Percentiles rank a stretch among this genome's conserved stretches.
Conservation (phyloP, 2,888 invertebrate species). For the Julus scandinavius region DNA sequence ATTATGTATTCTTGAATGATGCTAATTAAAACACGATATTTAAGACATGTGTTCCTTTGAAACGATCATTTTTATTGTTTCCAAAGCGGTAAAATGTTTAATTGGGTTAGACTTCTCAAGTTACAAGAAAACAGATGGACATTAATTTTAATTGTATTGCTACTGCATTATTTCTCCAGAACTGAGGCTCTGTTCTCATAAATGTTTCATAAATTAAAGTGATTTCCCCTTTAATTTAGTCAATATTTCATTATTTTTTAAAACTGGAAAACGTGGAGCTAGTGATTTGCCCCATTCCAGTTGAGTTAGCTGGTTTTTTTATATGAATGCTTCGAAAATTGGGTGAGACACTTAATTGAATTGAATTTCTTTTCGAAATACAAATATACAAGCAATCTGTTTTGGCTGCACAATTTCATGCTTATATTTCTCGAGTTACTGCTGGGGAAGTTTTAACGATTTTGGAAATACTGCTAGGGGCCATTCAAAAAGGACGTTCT, state of each 20-base stretch:
- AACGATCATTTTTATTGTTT: conserved; percentile 21
- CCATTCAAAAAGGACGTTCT: too few species aligned
- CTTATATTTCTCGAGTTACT: background rate
- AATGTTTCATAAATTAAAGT: too few species aligned
- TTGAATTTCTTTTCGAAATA: background rate
- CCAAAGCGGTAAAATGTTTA: background rate
- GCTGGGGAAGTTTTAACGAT: background rate
- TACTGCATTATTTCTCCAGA: background rate
- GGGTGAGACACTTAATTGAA: background rate
- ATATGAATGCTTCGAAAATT: conserved; percentile 1
- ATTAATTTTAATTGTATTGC: background rate
- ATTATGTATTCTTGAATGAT: background rate
- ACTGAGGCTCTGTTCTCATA: too few species aligned
- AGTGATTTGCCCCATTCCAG: background rate
- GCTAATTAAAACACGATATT: conserved; percentile 4
- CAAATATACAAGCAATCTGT: conserved; percentile 13
- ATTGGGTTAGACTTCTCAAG: background rate
- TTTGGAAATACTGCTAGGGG: background rate
- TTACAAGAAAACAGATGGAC: background rate
- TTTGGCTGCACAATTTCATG: background rate
- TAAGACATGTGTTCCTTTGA: background rate
- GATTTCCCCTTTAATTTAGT: background rate
- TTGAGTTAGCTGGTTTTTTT: background rate
- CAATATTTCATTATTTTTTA: background rate
- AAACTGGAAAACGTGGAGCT: background rate